Percentiles rank a stretch among this genome's conserved stretches.
Conservation (phyloP, 1,140 invertebrate genomes). For the Aphelenchoides fujianensis region DNA sequence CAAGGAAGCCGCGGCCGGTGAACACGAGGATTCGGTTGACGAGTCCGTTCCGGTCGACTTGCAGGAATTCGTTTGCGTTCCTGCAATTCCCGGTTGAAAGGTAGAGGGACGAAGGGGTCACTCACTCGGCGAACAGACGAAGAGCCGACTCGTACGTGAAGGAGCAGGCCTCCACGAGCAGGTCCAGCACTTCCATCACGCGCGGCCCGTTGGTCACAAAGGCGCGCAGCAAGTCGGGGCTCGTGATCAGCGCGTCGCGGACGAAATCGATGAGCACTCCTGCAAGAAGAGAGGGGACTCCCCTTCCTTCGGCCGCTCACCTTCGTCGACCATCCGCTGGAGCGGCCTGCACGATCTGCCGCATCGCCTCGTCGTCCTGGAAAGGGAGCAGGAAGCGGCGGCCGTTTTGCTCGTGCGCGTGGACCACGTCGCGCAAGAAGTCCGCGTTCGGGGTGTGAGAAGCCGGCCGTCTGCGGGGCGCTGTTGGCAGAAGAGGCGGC, state of each 20-base stretch:
- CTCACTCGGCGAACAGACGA: conserved; percentile 36
- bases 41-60: conserved; percentile 5
- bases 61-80: conserved; percentile 12
- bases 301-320: not conserved
- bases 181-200: conserved; percentile 21
- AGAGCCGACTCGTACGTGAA: conserved; percentile 33
- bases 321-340: conserved; percentile 8
- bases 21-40: conserved; percentile 32
- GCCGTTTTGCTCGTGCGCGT: conserved; percentile 16
- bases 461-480: not conserved
- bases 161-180: conserved; percentile 21
- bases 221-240: conserved; percentile 13
- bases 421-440: not conserved
- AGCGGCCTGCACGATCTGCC: conserved; percentile 26
- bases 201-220: conserved; percentile 31
- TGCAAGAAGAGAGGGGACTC: conserved; percentile 10
- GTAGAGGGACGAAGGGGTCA: not conserved
- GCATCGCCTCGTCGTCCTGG: conserved; percentile 1
- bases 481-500: not conserved
- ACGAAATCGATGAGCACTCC: conserved; percentile 32
- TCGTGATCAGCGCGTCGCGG: conserved; percentile 20
- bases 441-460: not conserved
- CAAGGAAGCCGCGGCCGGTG: conserved; percentile 25
- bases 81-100: not conserved
- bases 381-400: conserved; percentile 20